Evolutionary conservation across 2,113 vertebrate species (phyloP).

Genomic region (Oophaga pumilio): DNA sequence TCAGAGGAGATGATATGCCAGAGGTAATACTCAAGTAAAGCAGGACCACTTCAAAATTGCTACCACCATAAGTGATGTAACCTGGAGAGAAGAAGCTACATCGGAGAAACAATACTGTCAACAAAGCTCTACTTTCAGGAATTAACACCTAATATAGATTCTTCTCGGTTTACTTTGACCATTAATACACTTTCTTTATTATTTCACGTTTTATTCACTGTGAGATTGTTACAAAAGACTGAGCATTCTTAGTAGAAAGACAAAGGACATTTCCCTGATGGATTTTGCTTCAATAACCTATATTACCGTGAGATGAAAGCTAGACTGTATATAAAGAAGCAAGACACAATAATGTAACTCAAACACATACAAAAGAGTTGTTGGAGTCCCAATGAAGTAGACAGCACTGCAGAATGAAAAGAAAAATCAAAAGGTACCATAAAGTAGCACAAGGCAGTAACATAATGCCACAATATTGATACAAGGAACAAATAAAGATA

Average conservation of each 20-base stretch:
- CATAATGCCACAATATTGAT: not conserved
- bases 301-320: not conserved
- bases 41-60: not conserved
- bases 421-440: not conserved
- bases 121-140: not conserved
- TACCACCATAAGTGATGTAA: not conserved
- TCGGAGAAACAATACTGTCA: not conserved
- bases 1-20: not conserved
- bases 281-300: not conserved
- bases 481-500: not conserved
- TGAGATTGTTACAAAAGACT: not conserved
- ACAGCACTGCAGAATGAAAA: not conserved
- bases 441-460: not conserved
- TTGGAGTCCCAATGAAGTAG: not conserved
- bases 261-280: not conserved
- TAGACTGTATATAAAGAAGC: not conserved
- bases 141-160: not conserved
- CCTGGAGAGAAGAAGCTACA: not conserved
- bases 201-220: not conserved
- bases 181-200: not conserved
- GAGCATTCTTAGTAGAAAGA: not conserved
- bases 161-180: not conserved
- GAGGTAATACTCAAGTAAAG: not conserved
- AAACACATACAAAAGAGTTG: not conserved
- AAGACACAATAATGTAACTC: not conserved